Percentiles rank a stretch among this genome's conserved stretches.
phyloP scores from a whole-genome alignment of 2,797 vertebrate genomes.

The Adrianichthys oophorus region DNA sequence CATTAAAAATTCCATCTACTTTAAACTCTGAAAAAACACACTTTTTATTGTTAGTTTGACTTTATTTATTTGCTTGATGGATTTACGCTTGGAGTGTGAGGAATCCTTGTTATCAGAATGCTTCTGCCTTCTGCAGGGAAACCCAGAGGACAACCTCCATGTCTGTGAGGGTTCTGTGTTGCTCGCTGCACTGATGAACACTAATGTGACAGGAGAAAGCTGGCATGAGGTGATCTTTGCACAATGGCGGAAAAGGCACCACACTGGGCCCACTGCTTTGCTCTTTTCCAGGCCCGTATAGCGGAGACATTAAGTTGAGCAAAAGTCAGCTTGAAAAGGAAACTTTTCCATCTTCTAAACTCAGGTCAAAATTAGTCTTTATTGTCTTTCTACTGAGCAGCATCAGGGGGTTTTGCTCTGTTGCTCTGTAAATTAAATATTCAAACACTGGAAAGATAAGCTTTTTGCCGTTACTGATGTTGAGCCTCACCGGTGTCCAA shows the following conservation, averaged over 20 bases:
- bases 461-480: slow-evolving; percentile 21
- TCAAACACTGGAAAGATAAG: slow-evolving; percentile 25
- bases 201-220: slow-evolving; percentile 80
- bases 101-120: neutral
- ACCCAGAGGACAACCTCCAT: slow-evolving; percentile 4
- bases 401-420: neutral
- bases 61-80: no score
- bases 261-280: slow-evolving; percentile 69
- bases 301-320: slow-evolving; percentile 40
- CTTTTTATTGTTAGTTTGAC: no score
- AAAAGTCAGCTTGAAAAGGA: slow-evolving; percentile 32
- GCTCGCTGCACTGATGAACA: slow-evolving; percentile 57
- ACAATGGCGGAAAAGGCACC: slow-evolving; percentile 73
- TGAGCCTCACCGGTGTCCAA: slow-evolving; percentile 27
- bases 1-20: no score
- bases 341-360: slow-evolving; percentile 17
- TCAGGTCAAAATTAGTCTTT: slow-evolving; percentile 22
- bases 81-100: no score
- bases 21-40: no score
- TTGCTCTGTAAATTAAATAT: slow-evolving; percentile 13
- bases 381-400: slow-evolving; percentile 10
- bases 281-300: slow-evolving; percentile 69
- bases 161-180: slow-evolving; percentile 26
- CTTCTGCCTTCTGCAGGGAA: slow-evolving; percentile 1
- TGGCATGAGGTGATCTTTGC: slow-evolving; percentile 65